phyloP scores from a whole-genome alignment of 2,113 vertebrate genomes.

The Megaleporinus macrocephalus region DNA sequence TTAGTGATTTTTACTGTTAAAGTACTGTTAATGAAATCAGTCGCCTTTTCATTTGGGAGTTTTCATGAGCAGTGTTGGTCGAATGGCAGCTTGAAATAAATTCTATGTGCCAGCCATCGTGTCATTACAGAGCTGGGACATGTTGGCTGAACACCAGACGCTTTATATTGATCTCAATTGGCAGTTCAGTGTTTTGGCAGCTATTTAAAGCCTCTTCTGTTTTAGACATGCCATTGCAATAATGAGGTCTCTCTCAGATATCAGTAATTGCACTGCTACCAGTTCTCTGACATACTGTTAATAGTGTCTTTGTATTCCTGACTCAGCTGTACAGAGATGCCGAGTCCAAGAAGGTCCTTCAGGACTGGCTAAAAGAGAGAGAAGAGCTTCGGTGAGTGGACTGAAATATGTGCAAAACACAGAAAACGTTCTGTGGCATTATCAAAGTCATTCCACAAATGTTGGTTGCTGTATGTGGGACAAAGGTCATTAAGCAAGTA shows the following conservation, averaged over 20 bases:
- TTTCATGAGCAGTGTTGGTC: not conserved
- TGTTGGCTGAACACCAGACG: conserved; percentile 17
- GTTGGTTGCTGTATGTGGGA: not conserved
- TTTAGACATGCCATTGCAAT: not conserved
- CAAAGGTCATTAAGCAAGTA: not conserved
- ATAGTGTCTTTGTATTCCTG: not conserved
- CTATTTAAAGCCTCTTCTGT: not conserved
- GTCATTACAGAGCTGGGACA: not conserved
- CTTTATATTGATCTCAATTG: conserved; percentile 23
- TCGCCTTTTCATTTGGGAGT: not conserved
- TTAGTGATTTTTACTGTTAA: too few species aligned
- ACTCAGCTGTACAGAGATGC: conserved; percentile 76
- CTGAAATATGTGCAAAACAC: not conserved
- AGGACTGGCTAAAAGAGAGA: conserved; percentile 84
- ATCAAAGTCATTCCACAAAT: not conserved
- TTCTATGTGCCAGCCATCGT: not conserved
- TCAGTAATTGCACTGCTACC: not conserved
- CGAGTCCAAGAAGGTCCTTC: conserved; percentile 76
- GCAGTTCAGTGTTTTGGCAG: not conserved
- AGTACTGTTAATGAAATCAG: not conserved
- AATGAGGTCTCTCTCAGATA: not conserved
- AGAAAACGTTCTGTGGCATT: not conserved
- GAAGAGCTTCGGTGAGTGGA: conserved; percentile 80
- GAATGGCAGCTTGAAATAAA: not conserved
- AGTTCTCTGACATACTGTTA: conserved; percentile 5